A percentile compares a stretch with the other conserved stretches of the same genome.
Evolutionary conservation across 2,888 invertebrate species (phyloP).

Genomic region (Halocaridina rubra): DNA sequence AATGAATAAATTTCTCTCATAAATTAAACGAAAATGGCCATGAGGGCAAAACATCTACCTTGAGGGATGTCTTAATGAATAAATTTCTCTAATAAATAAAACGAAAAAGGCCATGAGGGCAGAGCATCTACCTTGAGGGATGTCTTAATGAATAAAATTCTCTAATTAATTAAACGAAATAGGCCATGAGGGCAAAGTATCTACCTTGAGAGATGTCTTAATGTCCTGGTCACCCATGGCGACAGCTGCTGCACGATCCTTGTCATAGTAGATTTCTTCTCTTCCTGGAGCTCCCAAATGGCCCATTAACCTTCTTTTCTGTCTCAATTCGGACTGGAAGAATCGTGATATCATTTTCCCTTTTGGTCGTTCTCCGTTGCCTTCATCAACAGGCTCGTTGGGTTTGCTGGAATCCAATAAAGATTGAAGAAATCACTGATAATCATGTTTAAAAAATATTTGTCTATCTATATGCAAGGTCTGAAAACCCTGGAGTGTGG

Average conservation of each 20-base stretch:
- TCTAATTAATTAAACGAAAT: no score
- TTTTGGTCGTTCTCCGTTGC: slow-evolving; percentile 1
- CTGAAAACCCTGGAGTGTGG: background rate
- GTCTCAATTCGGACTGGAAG: slow-evolving; percentile 38
- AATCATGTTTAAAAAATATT: background rate
- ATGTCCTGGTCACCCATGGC: slow-evolving; percentile 88
- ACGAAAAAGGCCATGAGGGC: no score
- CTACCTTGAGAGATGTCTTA: slow-evolving; percentile 73
- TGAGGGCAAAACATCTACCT: no score
- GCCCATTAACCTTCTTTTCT: slow-evolving; percentile 50
- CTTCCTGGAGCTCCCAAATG: slow-evolving; percentile 34
- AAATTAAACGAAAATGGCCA: no score
- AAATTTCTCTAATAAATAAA: no score
- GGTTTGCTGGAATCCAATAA: background rate
- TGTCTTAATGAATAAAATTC: no score
- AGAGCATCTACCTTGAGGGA: no score
- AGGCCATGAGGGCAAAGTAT: no score
- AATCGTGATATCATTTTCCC: slow-evolving; percentile 40
- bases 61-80: no score
- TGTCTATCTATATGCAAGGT: background rate
- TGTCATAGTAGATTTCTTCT: slow-evolving; percentile 85
- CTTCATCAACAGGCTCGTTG: background rate
- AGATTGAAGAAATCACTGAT: background rate
- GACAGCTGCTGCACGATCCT: slow-evolving; percentile 90
- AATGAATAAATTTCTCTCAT: no score